Evolutionary conservation across 1,140 invertebrate species (phyloP), one percentile per base, ranked within the genome.

Genomic region (Cydia fagiglandana): DNA sequence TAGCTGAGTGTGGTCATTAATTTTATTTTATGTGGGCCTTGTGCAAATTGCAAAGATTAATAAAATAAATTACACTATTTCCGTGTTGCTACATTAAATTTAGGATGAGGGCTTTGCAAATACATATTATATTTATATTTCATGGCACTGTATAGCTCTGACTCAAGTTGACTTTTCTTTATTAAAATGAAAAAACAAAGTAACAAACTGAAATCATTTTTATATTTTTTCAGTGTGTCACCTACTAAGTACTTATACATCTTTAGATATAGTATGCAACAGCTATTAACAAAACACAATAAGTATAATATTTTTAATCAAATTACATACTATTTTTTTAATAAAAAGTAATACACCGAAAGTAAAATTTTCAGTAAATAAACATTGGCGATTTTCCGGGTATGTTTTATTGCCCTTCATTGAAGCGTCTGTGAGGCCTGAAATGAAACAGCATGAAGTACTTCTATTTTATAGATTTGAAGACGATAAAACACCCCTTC

Each of bases 401-500:
- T 24, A 20, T 10, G 12, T 61, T 61, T 61, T 61, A 61, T 61
- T 61, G 2, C 56, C 6, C 12, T 61, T 61, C 20, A 61, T 24
- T 61, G 56, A 24, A 61, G 56, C 56, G 20, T 61, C 56, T 24
- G 7, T 0, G 20, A 61, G 17, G 56, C 20, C 56, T 61, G 20
- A 61, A 61, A 61, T 61, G 56, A 61, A 61, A 61, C 56, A 61
- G 56, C 6, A 61, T 12, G 56, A 20, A 24, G 20, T 61, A 12
- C 20, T 61, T 34, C 64, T 34, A 68, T 34, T 68, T 17, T 70
- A 70, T 38, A 70, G 34, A 70, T 70, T 38, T 9, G 34, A 70
- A 70, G 66, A 70, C 34, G 34, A 45, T 66, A 70, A 70, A 70
- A n/a, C 66, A 70, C 66, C 66, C 34, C 38, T 70, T 34, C 34